phyloP scores from a whole-genome alignment of 1,140 invertebrate genomes.

The Propsilocerus akamusi region DNA sequence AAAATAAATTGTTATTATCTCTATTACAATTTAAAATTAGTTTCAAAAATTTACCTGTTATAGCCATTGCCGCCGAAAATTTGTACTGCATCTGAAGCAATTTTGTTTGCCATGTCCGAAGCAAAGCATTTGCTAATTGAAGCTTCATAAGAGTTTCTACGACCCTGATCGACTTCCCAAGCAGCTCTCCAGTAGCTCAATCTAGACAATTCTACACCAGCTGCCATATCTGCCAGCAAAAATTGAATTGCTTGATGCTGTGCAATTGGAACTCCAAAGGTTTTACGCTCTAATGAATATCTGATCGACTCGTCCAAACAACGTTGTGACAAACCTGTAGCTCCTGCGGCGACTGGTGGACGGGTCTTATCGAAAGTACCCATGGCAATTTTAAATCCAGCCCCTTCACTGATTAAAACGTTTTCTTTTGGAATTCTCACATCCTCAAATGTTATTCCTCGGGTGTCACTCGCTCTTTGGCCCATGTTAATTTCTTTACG shows the following conservation, averaged over 20 bases:
- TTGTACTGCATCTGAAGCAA: constrained; percentile 73
- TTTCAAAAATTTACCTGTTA: constrained; percentile 44
- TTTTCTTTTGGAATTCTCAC: constrained; percentile 46
- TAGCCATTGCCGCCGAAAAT: constrained; percentile 78
- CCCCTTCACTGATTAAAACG: constrained; percentile 31
- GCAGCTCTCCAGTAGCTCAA: constrained; percentile 54
- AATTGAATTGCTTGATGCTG: constrained; percentile 64
- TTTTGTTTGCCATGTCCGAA: constrained; percentile 66
- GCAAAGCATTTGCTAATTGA: constrained; percentile 70
- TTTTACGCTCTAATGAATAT: constrained; percentile 58
- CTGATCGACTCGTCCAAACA: constrained; percentile 69
- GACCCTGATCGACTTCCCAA: constrained; percentile 52
- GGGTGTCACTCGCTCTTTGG: constrained; percentile 67
- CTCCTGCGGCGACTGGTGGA: constrained; percentile 42
- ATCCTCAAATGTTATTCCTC: constrained; percentile 63
- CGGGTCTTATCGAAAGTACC: constrained; percentile 43
- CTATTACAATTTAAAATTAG: too few species aligned
- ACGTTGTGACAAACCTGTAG: constrained; percentile 51
- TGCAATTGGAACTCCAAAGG: constrained; percentile 52
- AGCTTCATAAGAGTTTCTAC: constrained; percentile 40
- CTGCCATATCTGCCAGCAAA: constrained; percentile 72
- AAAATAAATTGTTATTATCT: neutral
- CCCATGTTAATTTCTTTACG: constrained; percentile 84
- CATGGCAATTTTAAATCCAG: constrained; percentile 52
- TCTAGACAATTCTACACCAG: constrained; percentile 55